phyloP scores from a whole-genome alignment of 2,888 invertebrate species.

The Antheraea assamensis region DNA sequence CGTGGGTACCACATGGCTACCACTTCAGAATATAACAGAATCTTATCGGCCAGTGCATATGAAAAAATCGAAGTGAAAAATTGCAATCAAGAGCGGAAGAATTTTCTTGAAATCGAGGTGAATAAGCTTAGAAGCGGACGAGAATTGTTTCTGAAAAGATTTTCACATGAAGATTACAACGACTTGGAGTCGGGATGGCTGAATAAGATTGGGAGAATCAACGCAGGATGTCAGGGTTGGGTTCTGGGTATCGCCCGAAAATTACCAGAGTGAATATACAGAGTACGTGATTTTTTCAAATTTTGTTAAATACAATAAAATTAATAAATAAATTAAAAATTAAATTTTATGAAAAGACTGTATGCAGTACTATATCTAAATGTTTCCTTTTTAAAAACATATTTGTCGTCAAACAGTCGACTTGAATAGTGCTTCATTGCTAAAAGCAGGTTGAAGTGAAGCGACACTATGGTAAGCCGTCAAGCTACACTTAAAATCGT shows the following conservation, averaged over 20 bases:
- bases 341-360: too few species aligned
- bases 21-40: slow-evolving; percentile 17
- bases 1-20: slow-evolving; percentile 23
- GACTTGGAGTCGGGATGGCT: slow-evolving; percentile 20
- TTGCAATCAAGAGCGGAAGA: slow-evolving; percentile 17
- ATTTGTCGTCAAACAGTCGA: too few species aligned
- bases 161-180: slow-evolving; percentile 16
- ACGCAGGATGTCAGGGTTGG: slow-evolving; percentile 20
- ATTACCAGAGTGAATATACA: neutral
- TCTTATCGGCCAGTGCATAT: slow-evolving; percentile 12
- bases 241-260: slow-evolving; percentile 18
- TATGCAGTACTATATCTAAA: too few species aligned
- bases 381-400: too few species aligned
- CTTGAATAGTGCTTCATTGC: too few species aligned
- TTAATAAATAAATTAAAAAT: too few species aligned
- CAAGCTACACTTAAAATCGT: too few species aligned
- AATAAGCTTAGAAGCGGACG: slow-evolving; percentile 12
- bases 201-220: slow-evolving; percentile 17
- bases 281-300: too few species aligned
- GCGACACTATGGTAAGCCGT: too few species aligned
- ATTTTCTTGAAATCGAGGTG: slow-evolving; percentile 18
- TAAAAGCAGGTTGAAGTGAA: too few species aligned
- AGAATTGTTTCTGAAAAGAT: slow-evolving; percentile 16
- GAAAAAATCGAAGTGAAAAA: slow-evolving; percentile 21
- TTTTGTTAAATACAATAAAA: too few species aligned